Evolutionary conservation across 2,797 vertebrate species (phyloP).

Genomic region (Selene dorsalis): DNA sequence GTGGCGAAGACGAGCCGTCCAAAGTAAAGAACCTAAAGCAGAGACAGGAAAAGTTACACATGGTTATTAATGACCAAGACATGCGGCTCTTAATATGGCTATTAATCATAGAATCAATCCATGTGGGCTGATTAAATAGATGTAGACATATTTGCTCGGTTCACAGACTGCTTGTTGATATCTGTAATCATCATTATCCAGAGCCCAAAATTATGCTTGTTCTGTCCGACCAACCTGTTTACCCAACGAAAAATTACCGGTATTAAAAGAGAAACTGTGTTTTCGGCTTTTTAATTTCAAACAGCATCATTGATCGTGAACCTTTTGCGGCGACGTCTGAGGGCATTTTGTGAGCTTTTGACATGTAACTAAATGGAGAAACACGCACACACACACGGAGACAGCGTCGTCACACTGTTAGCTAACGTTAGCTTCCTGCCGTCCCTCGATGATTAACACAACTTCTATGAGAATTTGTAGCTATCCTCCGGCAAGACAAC

Average conservation of each 20-base stretch:
- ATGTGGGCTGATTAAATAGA: no score
- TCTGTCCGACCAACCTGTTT: no score
- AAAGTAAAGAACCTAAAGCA: constrained; percentile 32
- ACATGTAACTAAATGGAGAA: neutral
- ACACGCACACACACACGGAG: neutral
- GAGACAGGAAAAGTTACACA: neutral
- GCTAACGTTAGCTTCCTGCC: constrained; percentile 44
- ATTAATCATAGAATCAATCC: no score
- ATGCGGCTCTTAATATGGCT: no score
- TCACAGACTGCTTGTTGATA: neutral
- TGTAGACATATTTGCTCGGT: neutral
- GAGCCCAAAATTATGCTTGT: neutral
- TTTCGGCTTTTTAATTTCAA: neutral
- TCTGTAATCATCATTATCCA: neutral
- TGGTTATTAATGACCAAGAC: neutral
- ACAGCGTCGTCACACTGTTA: neutral
- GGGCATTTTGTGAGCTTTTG: no score
- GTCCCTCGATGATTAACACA: neutral
- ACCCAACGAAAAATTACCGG: no score
- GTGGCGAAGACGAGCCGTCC: neutral
- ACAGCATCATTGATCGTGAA: neutral
- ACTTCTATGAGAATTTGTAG: neutral
- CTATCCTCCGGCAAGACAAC: neutral
- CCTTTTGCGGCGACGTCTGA: neutral
- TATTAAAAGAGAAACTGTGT: neutral